Conservation (phyloP, 2,888 invertebrate species). For the Sussaba pulchella region DNA sequence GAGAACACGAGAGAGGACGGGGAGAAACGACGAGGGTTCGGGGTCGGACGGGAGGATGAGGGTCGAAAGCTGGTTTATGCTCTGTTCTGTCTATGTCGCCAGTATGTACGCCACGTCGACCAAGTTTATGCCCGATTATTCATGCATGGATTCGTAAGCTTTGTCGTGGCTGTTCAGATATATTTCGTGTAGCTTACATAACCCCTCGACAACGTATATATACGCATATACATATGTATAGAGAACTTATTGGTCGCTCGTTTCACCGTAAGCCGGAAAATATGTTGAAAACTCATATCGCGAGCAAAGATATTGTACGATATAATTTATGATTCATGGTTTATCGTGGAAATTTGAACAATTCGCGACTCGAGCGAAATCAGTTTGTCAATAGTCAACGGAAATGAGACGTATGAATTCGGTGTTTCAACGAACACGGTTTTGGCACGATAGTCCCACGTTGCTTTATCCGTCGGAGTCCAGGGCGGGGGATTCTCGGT, state of each 20-base stretch:
- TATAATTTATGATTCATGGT: neutral
- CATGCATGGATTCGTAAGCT: slow-evolving; percentile 64
- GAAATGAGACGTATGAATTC: slow-evolving; percentile 35
- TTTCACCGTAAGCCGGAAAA: slow-evolving; percentile 21
- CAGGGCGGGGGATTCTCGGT: slow-evolving; percentile 49
- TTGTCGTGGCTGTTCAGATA: slow-evolving; percentile 58
- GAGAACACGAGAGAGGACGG: slow-evolving; percentile 28
- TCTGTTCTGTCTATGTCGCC: slow-evolving; percentile 54
- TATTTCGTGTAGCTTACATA: slow-evolving; percentile 53
- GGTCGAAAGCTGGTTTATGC: slow-evolving; percentile 60
- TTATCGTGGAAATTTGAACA: slow-evolving; percentile 12
- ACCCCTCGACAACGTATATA: slow-evolving; percentile 7
- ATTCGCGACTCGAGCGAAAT: neutral
- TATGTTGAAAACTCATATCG: slow-evolving; percentile 14
- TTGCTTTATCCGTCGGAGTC: slow-evolving; percentile 26
- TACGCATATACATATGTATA: neutral
- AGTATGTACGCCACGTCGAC: slow-evolving; percentile 49
- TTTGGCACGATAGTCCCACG: slow-evolving; percentile 23
- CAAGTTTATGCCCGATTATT: slow-evolving; percentile 65
- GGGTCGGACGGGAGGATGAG: slow-evolving; percentile 33
- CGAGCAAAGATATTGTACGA: neutral
- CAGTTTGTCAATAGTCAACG: neutral
- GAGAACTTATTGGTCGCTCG: too few species aligned
- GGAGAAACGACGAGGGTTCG: neutral
- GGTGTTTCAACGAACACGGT: neutral